Conservation (phyloP, 2,797 vertebrate species). For the Spatula versicolor region DNA sequence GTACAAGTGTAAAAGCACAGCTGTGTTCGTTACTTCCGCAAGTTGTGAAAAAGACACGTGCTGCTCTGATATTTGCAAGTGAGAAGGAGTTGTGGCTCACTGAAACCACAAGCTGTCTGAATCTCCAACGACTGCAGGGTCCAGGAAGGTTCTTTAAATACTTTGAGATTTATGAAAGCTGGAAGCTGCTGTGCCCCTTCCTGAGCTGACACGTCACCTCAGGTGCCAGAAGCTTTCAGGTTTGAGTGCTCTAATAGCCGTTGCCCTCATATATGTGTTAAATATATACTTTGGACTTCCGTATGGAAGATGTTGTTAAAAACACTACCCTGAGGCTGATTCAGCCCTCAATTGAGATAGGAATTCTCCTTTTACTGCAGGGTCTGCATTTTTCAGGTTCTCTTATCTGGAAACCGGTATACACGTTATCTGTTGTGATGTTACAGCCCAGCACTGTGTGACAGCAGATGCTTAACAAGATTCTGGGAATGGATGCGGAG, state of each 20-base stretch:
- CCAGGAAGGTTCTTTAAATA: not conserved
- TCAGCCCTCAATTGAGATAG: not conserved
- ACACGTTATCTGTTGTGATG: not conserved
- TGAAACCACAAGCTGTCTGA: not conserved
- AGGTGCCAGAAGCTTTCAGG: not conserved
- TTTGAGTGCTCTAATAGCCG: not conserved
- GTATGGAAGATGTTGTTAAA: accelerated
- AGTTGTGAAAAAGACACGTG: accelerated
- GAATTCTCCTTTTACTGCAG: not conserved
- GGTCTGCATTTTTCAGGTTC: not conserved
- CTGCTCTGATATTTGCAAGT: not conserved
- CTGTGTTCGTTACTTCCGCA: accelerated
- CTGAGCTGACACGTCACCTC: accelerated
- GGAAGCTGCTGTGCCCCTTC: not conserved
- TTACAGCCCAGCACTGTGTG: not conserved
- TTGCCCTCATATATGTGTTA: not conserved
- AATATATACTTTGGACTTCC: not conserved
- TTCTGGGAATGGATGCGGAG: not conserved
- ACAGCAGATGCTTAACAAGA: not conserved
- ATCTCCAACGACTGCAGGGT: not conserved
- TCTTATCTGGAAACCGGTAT: not conserved
- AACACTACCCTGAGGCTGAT: not conserved
- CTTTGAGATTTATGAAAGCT: not conserved
- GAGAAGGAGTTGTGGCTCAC: not conserved
- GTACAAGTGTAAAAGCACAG: not conserved